A percentile compares a stretch with the other conserved stretches of the same genome.
Conservation (phyloP, 1,140 invertebrate genomes). For the Papilio helenus region DNA sequence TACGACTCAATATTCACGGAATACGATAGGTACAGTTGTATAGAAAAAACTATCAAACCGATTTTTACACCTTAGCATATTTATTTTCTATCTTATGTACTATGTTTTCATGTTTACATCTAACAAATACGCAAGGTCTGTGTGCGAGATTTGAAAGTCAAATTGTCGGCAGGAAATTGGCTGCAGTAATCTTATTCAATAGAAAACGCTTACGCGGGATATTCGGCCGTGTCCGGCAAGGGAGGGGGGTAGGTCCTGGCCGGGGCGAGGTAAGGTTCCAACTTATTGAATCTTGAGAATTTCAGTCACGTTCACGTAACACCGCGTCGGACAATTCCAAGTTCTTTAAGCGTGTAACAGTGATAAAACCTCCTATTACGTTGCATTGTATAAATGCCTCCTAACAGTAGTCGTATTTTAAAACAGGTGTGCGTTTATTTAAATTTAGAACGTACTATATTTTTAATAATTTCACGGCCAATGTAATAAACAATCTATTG, state of each 20-base stretch:
- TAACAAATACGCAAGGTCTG: not conserved
- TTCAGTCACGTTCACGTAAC: not conserved
- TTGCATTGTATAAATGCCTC: not conserved
- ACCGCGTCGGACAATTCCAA: not conserved
- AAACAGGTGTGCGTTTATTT: not conserved
- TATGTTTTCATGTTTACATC: not conserved
- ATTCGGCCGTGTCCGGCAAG: not conserved
- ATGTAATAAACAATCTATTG: too few relatives aligned
- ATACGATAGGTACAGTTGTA: too few relatives aligned
- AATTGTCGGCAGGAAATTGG: slow-evolving; percentile 3
- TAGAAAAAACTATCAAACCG: too few relatives aligned
- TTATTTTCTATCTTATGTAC: not conserved
- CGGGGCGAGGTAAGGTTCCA: not conserved
- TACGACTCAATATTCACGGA: too few relatives aligned
- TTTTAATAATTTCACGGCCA: not conserved
- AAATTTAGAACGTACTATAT: not conserved
- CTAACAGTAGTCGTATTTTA: not conserved
- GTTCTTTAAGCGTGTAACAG: not conserved
- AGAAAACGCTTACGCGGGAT: slow-evolving; percentile 8
- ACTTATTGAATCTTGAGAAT: slow-evolving; percentile 12
- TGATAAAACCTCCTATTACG: not conserved
- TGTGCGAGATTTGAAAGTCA: not conserved
- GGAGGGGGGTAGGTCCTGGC: not conserved
- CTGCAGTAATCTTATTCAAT: slow-evolving; percentile 14
- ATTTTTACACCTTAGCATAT: not conserved